phyloP scores from a whole-genome alignment of 2,113 vertebrate genomes.

The Laticauda laticaudata region DNA sequence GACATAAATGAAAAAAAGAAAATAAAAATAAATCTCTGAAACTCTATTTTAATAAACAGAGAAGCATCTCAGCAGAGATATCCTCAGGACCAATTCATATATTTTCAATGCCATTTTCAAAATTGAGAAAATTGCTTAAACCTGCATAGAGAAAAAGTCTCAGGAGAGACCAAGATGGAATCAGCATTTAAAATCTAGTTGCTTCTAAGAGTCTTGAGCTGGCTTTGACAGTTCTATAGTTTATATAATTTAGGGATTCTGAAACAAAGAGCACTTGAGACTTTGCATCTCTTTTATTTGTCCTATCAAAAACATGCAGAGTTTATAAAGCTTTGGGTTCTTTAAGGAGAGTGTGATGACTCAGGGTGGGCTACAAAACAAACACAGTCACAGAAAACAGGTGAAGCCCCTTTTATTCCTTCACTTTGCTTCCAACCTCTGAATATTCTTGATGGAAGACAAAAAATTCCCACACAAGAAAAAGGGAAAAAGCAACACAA shows the following conservation, averaged over 20 bases:
- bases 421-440: too few species aligned
- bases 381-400: too few species aligned
- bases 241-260: background rate
- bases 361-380: too few species aligned
- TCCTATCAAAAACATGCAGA: background rate
- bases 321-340: background rate
- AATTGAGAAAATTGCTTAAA: background rate
- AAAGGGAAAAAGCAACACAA: too few species aligned
- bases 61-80: background rate
- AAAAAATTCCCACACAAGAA: too few species aligned
- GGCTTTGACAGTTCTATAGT: background rate
- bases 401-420: too few species aligned
- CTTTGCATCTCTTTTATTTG: background rate
- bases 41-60: background rate
- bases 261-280: background rate
- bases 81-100: background rate
- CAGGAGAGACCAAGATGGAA: background rate
- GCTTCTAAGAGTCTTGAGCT: background rate
- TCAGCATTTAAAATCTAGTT: too few species aligned
- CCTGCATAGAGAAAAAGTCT: background rate
- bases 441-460: too few species aligned
- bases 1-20: slow-evolving; percentile 2
- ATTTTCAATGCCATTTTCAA: background rate
- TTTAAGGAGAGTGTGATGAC: background rate
- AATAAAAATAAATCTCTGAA: background rate